These are phyloP conservation scores for Marmota flaviventris DNA, from an alignment of 2,113 vertebrate species.

Conservation along the genomic window DNA sequence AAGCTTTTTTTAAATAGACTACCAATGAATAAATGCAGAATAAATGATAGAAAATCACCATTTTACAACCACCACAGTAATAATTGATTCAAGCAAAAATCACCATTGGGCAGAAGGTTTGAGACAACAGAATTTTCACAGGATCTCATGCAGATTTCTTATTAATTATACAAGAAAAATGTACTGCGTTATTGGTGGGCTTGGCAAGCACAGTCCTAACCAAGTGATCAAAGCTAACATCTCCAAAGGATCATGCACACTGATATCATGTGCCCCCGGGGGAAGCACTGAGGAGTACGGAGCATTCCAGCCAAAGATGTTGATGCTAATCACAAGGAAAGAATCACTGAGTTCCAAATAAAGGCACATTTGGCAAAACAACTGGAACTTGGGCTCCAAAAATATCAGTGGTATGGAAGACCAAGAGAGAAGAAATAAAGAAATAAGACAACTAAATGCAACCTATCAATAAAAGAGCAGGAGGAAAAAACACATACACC, in stretches of 20 bases:
- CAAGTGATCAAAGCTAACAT: not conserved
- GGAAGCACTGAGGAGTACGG: not conserved
- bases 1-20: not conserved
- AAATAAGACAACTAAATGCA: not conserved
- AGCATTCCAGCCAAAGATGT: slow-evolving; percentile 4
- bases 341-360: slow-evolving; percentile 13
- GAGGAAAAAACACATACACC: not conserved
- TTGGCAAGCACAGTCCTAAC: not conserved
- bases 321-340: slow-evolving; percentile 29
- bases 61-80: not conserved
- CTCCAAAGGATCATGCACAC: not conserved
- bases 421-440: not conserved
- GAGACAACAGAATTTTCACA: not conserved
- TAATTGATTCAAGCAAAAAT: slow-evolving; percentile 1
- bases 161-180: slow-evolving; percentile 8
- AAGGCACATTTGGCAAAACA: not conserved
- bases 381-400: slow-evolving; percentile 14
- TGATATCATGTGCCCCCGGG: not conserved
- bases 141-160: not conserved
- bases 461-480: not conserved
- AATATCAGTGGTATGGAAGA: slow-evolving; percentile 15
- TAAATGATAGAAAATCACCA: not conserved
- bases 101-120: not conserved
- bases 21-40: not conserved
- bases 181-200: not conserved